Conservation (phyloP, 2,113 vertebrate species). For the Arothron firmamentum region DNA sequence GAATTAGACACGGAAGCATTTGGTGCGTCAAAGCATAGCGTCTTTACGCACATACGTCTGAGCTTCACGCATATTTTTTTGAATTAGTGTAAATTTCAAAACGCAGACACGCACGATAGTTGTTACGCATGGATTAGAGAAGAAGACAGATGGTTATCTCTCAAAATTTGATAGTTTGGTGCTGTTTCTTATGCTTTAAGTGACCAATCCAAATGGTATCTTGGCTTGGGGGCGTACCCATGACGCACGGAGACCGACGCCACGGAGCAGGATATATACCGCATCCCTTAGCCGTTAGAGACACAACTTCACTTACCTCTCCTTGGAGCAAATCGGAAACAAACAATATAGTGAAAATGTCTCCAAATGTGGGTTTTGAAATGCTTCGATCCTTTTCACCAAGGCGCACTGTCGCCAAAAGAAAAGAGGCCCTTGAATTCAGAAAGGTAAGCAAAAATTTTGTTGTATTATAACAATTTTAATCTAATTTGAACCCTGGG, state of each 20-base stretch:
- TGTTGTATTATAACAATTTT: not conserved
- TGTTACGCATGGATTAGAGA: slow-evolving; percentile 50
- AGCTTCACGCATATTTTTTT: slow-evolving; percentile 42
- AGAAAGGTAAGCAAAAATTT: slow-evolving; percentile 72
- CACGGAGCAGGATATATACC: slow-evolving; percentile 65
- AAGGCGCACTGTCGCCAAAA: slow-evolving; percentile 70
- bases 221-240: slow-evolving; percentile 66
- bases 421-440: slow-evolving; percentile 70
- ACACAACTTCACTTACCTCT: slow-evolving; percentile 28
- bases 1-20: not conserved
- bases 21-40: not conserved
- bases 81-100: slow-evolving; percentile 28
- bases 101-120: slow-evolving; percentile 57
- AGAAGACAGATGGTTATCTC: slow-evolving; percentile 72
- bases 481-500: not conserved
- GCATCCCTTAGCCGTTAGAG: slow-evolving; percentile 5
- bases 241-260: slow-evolving; percentile 67
- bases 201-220: slow-evolving; percentile 42
- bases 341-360: slow-evolving; percentile 39
- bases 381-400: slow-evolving; percentile 27
- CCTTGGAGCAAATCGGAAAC: not conserved
- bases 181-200: slow-evolving; percentile 54
- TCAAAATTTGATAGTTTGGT: slow-evolving; percentile 41
- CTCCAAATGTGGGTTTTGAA: slow-evolving; percentile 49
- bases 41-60: not conserved